Evolutionary conservation across 2,888 invertebrate species (phyloP).

Genomic region (Diarsia dahlii): DNA sequence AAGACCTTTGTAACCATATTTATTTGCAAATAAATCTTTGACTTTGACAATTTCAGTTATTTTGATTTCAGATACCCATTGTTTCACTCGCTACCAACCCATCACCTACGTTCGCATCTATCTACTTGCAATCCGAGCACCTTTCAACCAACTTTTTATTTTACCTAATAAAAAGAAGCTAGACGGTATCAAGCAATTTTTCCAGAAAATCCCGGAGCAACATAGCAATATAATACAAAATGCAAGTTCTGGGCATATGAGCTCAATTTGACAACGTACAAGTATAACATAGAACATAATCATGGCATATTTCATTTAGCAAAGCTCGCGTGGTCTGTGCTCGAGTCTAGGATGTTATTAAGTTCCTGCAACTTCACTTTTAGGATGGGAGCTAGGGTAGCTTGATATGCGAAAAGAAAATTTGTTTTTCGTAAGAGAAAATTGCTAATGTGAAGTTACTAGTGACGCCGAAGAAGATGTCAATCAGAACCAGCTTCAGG

Average conservation of each 20-base stretch:
- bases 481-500: neutral
- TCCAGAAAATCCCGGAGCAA: conserved; percentile 18
- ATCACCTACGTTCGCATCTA: too few species aligned
- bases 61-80: too few species aligned
- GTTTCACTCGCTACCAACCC: too few species aligned
- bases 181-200: conserved; percentile 23
- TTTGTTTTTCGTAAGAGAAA: neutral
- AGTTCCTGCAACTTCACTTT: conserved; percentile 60
- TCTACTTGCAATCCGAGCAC: neutral
- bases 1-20: too few species aligned
- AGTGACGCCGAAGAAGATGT: neutral
- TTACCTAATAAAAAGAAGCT: neutral
- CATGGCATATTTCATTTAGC: conserved; percentile 70
- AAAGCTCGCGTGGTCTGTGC: conserved; percentile 61
- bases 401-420: neutral
- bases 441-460: neutral
- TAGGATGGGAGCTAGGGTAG: conserved; percentile 46
- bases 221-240: conserved; percentile 36
- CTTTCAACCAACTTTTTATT: neutral
- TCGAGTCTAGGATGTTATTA: conserved; percentile 67
- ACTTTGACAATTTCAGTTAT: too few species aligned
- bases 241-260: conserved; percentile 42
- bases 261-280: conserved; percentile 58
- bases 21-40: too few species aligned
- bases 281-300: conserved; percentile 49